phyloP scores from a whole-genome alignment of 2,888 invertebrate species.

The Scelioninae gen. 1 region DNA sequence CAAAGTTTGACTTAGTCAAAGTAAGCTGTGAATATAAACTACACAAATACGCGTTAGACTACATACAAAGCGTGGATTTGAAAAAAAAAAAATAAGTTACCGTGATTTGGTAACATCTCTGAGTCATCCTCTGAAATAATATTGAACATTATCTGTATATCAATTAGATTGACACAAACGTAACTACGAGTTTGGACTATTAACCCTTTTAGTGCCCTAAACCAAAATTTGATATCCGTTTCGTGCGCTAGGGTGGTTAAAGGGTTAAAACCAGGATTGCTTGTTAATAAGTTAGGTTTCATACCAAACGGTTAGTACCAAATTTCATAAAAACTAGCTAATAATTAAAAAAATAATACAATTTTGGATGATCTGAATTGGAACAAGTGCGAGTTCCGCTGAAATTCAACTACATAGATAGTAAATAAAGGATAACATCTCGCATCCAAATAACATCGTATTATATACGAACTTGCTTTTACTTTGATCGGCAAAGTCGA shows the following conservation, averaged over 20 bases:
- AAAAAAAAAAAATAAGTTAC: conserved; percentile 81
- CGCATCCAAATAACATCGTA: conserved; percentile 48
- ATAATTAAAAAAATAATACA: conserved; percentile 2
- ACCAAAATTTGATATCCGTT: conserved; percentile 21
- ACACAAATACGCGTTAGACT: conserved; percentile 69
- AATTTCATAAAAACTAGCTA: conserved; percentile 1
- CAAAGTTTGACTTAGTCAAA: conserved; percentile 48
- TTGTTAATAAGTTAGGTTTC: conserved; percentile 5
- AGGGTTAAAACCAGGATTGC: not conserved
- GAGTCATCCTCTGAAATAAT: conserved; percentile 84
- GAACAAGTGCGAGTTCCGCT: conserved; percentile 56
- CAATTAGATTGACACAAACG: conserved; percentile 41
- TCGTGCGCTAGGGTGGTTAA: conserved; percentile 16
- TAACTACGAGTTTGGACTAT: conserved; percentile 22
- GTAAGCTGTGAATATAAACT: conserved; percentile 59
- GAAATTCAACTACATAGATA: conserved; percentile 42
- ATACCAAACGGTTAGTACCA: conserved; percentile 1
- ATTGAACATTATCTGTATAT: conserved; percentile 76
- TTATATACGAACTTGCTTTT: conserved; percentile 53
- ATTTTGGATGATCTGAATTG: conserved; percentile 14
- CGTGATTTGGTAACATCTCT: conserved; percentile 84
- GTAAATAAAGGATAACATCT: conserved; percentile 42
- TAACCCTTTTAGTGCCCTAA: conserved; percentile 16
- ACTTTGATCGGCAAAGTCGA: conserved; percentile 42
- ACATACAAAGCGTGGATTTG: conserved; percentile 77